These are phyloP conservation scores for Macrophya annulata DNA, from an alignment of 2,888 invertebrate species.

Conservation along the genomic window DNA sequence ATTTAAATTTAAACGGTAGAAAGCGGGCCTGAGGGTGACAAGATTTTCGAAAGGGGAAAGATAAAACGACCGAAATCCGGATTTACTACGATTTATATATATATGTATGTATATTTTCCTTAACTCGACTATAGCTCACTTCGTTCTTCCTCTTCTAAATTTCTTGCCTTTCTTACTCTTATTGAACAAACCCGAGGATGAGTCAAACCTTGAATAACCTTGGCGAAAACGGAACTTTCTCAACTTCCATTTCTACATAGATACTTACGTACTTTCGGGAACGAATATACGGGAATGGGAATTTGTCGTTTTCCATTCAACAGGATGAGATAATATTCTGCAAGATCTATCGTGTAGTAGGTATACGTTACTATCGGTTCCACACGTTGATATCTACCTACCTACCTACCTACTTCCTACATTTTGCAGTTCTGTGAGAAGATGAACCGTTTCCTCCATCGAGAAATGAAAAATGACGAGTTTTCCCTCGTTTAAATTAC, in stretches of 20 bases:
- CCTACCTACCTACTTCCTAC: background rate
- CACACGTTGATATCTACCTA: background rate
- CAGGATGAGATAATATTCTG: conserved; percentile 26
- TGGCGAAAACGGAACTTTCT: background rate
- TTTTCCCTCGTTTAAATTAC: conserved; percentile 32
- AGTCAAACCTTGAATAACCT: conserved; percentile 31
- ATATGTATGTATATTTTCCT: conserved; percentile 1
- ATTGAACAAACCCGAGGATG: background rate
- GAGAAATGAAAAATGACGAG: conserved; percentile 23
- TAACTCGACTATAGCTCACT: conserved; percentile 12
- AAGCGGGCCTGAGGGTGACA: background rate
- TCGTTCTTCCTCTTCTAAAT: background rate
- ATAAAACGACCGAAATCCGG: conserved; percentile 28
- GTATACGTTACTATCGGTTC: conserved; percentile 5
- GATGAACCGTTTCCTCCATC: conserved; percentile 17
- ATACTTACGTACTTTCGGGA: background rate
- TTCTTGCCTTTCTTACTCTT: background rate
- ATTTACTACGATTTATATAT: conserved; percentile 21
- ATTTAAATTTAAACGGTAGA: conserved; percentile 50
- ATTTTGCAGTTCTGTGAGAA: background rate
- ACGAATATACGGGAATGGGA: conserved; percentile 10
- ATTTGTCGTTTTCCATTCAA: conserved; percentile 42
- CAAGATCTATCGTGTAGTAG: conserved; percentile 8
- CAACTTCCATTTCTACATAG: background rate
- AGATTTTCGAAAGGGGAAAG: conserved; percentile 10